Evolutionary conservation across 2,113 vertebrate species (phyloP), one percentile per base, ranked within the genome.

Genomic region (Calonectris borealis): DNA sequence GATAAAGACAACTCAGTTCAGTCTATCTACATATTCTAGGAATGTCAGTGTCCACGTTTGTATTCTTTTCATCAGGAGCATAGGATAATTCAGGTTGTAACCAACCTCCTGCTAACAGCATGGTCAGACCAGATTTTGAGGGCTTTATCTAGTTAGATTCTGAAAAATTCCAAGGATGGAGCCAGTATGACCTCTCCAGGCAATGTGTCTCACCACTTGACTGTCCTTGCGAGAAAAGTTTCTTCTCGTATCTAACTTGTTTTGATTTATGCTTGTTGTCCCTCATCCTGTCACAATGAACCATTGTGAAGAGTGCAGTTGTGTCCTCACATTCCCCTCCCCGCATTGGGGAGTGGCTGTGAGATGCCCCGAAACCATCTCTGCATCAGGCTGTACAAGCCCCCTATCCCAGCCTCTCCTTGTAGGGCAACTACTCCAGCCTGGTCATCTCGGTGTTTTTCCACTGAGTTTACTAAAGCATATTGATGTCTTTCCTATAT

Each of bases 291-390:
- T 26, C 34, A 38, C 7, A 58, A 16, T 5, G 7, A 68, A 42
- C 11, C 11, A 15, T 25, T 17, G 5, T 20, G 40, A 86, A 73
- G 25, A 54, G 21, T 64, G 16, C 16, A 72, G 15, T 1, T 64
- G 11, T 72, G 20, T 29, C 36, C 26, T 77, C 54, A 44, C 13
- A 38, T 24, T 61, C 27, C 19, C 11, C 8, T 55, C 20, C 16
- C 25, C 5, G 0, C 20, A 32, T 6, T 15, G 7, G 0, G 4
- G 2, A 0, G 0, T 42, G 15, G 10, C 25, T 78, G 8, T 61
- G 73, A 57, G 36, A 5, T 80, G 9, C 3, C 5, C n/a, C 4
- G 9, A 77, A 64, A 6, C 16, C 16, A 8, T 11, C 14, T 22
- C 15, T 72, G 36, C 7, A 26, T 4, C 18, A 34, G 16, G 2